These are phyloP conservation scores for Malurus leucopterus DNA, from an alignment of 2,797 vertebrate species.

Conservation along the genomic window DNA sequence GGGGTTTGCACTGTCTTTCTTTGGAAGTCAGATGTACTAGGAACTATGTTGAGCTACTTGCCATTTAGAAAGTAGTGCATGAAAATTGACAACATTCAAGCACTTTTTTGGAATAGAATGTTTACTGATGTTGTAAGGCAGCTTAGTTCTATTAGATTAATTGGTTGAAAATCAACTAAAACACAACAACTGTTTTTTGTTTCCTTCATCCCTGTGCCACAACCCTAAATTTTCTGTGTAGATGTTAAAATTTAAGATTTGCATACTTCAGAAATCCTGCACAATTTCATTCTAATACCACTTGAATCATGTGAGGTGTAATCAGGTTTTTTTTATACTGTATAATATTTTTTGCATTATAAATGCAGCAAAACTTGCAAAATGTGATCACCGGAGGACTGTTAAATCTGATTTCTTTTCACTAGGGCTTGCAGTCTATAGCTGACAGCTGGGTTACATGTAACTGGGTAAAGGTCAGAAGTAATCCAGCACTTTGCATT, in stretches of 20 bases:
- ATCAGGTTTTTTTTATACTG: fast-evolving
- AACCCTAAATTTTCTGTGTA: not conserved
- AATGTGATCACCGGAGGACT: not conserved
- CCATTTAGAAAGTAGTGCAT: not conserved
- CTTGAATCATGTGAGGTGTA: not conserved
- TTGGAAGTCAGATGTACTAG: not conserved
- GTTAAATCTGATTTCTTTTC: not conserved
- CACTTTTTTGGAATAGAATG: not conserved
- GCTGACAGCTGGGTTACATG: not conserved
- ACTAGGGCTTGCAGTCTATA: not conserved
- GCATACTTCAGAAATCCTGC: not conserved
- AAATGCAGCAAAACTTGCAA: not conserved
- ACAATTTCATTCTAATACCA: not conserved
- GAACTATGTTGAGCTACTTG: not conserved
- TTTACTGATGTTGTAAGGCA: not conserved
- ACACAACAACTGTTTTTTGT: not conserved
- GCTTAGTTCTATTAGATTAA: not conserved
- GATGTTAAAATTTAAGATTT: not conserved
- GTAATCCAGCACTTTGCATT: not conserved
- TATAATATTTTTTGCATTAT: not conserved
- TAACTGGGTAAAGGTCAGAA: conserved; percentile 22
- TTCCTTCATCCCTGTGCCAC: not conserved
- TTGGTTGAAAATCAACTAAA: not conserved
- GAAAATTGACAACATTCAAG: not conserved
- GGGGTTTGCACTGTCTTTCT: not conserved